Conservation (phyloP, 1,140 invertebrate genomes). For the Polypedilum vanderplanki region DNA sequence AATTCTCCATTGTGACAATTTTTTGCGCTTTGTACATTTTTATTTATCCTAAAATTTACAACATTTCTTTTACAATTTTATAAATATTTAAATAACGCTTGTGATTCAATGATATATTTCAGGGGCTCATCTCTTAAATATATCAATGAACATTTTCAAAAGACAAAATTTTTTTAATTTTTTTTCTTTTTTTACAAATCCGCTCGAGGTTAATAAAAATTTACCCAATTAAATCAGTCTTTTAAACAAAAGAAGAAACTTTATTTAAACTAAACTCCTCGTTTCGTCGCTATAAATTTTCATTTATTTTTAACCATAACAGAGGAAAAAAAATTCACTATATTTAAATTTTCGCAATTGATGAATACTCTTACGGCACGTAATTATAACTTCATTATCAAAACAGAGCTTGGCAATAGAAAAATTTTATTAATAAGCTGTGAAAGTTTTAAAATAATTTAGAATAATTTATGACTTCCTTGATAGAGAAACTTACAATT, state of each 20-base stretch:
- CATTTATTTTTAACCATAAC: neutral
- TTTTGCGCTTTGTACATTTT: neutral
- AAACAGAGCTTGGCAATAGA: neutral
- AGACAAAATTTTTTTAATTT: neutral
- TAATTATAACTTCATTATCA: neutral
- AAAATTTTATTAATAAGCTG: neutral
- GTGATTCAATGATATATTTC: conserved; percentile 22
- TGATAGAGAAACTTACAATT: too few relatives aligned
- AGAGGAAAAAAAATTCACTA: neutral
- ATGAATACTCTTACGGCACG: neutral
- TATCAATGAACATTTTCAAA: neutral
- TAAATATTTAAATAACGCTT: neutral
- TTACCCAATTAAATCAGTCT: conserved; percentile 1
- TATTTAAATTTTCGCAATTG: neutral
- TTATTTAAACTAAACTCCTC: neutral
- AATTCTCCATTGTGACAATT: too few relatives aligned
- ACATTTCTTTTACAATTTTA: neutral
- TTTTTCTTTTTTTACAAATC: neutral
- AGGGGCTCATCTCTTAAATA: conserved; percentile 21
- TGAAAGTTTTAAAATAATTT: too few relatives aligned
- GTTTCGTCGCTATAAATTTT: neutral
- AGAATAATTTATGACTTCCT: too few relatives aligned
- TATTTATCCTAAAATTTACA: neutral
- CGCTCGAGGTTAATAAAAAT: neutral
- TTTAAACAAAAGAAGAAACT: neutral